Evolutionary conservation across 2,888 invertebrate genomes (phyloP).

Genomic region (Acronicta leporina): DNA sequence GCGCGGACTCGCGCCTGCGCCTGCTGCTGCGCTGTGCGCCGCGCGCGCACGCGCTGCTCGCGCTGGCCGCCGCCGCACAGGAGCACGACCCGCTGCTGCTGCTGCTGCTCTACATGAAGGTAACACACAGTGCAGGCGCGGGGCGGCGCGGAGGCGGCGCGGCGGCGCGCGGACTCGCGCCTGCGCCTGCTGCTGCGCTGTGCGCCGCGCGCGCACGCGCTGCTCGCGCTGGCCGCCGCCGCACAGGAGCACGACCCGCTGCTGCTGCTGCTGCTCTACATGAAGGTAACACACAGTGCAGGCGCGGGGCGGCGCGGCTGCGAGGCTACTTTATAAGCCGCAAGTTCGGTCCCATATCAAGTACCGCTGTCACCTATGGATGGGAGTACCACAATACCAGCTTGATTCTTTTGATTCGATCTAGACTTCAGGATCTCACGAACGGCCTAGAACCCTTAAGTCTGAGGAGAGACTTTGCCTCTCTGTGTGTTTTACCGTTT

Average conservation of each 20-base stretch:
- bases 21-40: conserved; percentile 91
- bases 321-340: too few relatives aligned
- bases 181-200: conserved; percentile 92
- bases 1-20: conserved; percentile 92
- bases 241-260: conserved; percentile 79
- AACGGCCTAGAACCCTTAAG: too few relatives aligned
- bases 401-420: too few relatives aligned
- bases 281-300: conserved; percentile 86
- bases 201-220: conserved; percentile 69
- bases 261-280: conserved; percentile 90
- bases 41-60: conserved; percentile 66
- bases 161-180: conserved; percentile 90
- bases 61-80: conserved; percentile 69
- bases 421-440: too few relatives aligned
- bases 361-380: too few relatives aligned
- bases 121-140: conserved; percentile 67
- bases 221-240: conserved; percentile 72
- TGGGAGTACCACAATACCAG: too few relatives aligned
- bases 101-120: conserved; percentile 91
- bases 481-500: too few relatives aligned
- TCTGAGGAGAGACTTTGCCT: too few relatives aligned
- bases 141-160: conserved; percentile 69
- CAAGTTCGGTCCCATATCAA: too few relatives aligned
- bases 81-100: conserved; percentile 84
- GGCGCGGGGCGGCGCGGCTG: too few relatives aligned